A percentile compares a stretch with the other conserved stretches of the same genome.
Conservation (phyloP, 1,140 invertebrate genomes). For the Lordiphosa mommai region DNA sequence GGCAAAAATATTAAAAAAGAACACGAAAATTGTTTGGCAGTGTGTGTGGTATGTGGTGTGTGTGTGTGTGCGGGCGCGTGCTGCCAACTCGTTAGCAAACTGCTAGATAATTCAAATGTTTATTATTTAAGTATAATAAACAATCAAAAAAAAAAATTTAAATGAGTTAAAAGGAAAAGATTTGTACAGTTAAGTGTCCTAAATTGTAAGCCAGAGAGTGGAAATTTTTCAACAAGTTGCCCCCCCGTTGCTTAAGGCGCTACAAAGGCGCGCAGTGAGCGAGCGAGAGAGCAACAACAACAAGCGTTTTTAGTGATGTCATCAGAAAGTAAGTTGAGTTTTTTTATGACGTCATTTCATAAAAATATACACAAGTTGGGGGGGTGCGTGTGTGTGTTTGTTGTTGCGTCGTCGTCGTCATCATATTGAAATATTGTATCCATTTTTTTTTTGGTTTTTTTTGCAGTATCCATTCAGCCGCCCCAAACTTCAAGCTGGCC, state of each 20-base stretch:
- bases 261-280: constrained; percentile 11
- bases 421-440: constrained; percentile 1
- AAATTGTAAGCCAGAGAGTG: neutral
- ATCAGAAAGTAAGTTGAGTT: constrained; percentile 74
- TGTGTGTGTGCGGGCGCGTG: constrained; percentile 12
- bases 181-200: neutral
- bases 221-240: constrained; percentile 46
- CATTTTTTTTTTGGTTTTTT: neutral
- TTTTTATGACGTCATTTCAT: constrained; percentile 77
- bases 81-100: constrained; percentile 5
- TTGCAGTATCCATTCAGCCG: constrained; percentile 26
- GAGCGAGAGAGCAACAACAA: constrained; percentile 58
- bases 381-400: constrained; percentile 16
- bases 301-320: constrained; percentile 75
- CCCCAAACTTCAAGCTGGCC: constrained; percentile 55
- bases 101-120: neutral
- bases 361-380: constrained; percentile 61
- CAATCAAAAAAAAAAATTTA: neutral
- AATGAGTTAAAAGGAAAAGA: neutral
- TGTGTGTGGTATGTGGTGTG: constrained; percentile 16
- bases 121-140: neutral
- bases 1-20: neutral
- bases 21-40: constrained; percentile 10
- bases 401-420: constrained; percentile 14
- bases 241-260: constrained; percentile 39